These are phyloP conservation scores for Cotesia chilonis DNA, from an alignment of 1,140 invertebrate species.

Conservation along the genomic window DNA sequence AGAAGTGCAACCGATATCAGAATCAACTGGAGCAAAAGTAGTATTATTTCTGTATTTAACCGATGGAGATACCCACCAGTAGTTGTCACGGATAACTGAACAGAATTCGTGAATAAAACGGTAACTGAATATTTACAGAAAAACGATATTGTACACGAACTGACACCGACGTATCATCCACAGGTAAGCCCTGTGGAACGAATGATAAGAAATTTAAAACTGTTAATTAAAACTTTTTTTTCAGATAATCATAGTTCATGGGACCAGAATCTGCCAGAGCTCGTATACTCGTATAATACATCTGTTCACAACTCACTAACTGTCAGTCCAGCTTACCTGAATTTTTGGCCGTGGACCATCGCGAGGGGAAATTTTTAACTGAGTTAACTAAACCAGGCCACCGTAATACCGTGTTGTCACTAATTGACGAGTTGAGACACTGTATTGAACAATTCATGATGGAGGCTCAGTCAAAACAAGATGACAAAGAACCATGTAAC, in stretches of 20 bases:
- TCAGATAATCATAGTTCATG: neutral
- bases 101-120: conserved; percentile 22
- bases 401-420: neutral
- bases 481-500: neutral
- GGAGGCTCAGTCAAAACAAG: neutral
- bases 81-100: conserved; percentile 55
- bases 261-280: neutral
- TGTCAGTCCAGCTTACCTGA: neutral
- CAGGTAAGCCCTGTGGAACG: conserved; percentile 34
- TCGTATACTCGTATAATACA: neutral
- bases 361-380: neutral
- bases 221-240: neutral
- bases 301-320: conserved; percentile 4
- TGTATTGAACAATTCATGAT: neutral
- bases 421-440: neutral
- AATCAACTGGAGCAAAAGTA: neutral
- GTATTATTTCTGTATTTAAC: conserved; percentile 44
- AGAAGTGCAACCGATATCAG: neutral
- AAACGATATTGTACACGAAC: conserved; percentile 17
- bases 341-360: too few species aligned
- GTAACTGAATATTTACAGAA: conserved; percentile 3
- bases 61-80: conserved; percentile 52
- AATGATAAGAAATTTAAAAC: conserved; percentile 14
- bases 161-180: conserved; percentile 23
- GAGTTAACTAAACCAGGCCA: neutral